Evolutionary conservation across 2,888 invertebrate species (phyloP).

Genomic region (Lydus trimaculatus): DNA sequence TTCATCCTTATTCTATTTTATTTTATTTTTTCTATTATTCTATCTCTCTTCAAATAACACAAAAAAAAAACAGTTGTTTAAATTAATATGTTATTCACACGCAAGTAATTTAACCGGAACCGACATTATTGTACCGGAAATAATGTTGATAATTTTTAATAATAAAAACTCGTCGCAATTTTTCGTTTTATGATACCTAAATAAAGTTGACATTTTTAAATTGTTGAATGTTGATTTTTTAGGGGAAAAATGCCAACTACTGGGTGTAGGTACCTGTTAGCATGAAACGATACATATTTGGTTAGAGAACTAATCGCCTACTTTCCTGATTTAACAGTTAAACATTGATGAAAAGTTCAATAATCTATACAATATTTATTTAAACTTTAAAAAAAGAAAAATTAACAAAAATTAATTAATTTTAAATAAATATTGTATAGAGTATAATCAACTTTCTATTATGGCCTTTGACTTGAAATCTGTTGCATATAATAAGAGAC

Average conservation of each 20-base stretch:
- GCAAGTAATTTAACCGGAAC: conserved; percentile 26
- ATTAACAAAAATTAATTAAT: conserved; percentile 11
- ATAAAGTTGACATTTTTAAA: background rate
- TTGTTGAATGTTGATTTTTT: too few relatives aligned
- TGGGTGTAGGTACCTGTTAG: background rate
- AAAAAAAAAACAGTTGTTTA: conserved; percentile 4
- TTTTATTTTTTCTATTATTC: background rate
- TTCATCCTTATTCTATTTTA: background rate
- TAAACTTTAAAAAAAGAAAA: background rate
- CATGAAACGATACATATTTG: conserved; percentile 20
- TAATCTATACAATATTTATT: background rate
- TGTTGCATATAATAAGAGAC: background rate
- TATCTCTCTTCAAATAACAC: background rate
- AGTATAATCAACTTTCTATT: conserved; percentile 24
- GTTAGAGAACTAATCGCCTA: conserved; percentile 27
- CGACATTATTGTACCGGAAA: conserved; percentile 16
- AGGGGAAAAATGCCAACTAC: background rate
- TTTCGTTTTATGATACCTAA: background rate
- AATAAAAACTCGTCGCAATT: background rate
- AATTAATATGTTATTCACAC: conserved; percentile 26
- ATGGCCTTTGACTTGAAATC: conserved; percentile 24
- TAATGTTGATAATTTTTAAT: conserved; percentile 10
- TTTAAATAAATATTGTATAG: background rate
- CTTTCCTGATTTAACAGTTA: conserved; percentile 24
- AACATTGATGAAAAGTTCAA: conserved; percentile 10